Base-by-base conservation (phyloP, 2,888 invertebrate genomes). In the Leptopilina drosophilae region DNA sequence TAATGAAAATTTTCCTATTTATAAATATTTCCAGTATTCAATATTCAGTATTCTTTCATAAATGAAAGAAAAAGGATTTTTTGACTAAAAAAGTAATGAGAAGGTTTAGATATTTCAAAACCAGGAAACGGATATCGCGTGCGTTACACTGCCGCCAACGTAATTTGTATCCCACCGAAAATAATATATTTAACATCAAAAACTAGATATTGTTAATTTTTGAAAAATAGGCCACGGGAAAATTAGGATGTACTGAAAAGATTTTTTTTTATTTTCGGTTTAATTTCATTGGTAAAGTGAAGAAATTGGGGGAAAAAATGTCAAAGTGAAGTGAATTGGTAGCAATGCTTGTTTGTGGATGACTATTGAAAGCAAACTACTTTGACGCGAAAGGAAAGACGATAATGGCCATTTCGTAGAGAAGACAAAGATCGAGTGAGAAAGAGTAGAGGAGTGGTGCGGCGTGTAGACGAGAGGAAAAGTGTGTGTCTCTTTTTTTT, bases 301-400 rank as follows among this genome's bases (percentile, higher is more conserved):
- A 33, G 14, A 64, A 33, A 12, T 5, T 64, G 5, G 3, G 3
- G 3, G 2, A 64, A 64, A 33, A 64, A 33, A 12, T 40, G 40
- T 11, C 64, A 64, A 40, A 26, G 46, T 65, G 78, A 59, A 9
- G 33, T 73, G 80, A 46, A 81, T 89, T 89, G 89, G 88, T 78
- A 87, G 73, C 79, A 84, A 84, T 89, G 88, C 46, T 85, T 89
- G 88, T 49, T 85, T 86, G 88, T 88, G 88, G 87, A 90, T 90
- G 90, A 90, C 89, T 90, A 89, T 90, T n/a, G 15, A n/a, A 59
- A n/a, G 59, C 15, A 90, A 90, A 89, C 87, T 85, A 89, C 86
- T 88, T 88, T 88, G 87, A 84, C 84, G 80, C n/a, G 4, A 20
- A 62, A 62, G 62, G 62, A 62, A 62, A 62, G 15, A 62, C 62